A percentile compares a stretch with the other conserved stretches of the same genome.
Conservation (phyloP, 2,888 invertebrate species). For the Shargacucullia verbasci region DNA sequence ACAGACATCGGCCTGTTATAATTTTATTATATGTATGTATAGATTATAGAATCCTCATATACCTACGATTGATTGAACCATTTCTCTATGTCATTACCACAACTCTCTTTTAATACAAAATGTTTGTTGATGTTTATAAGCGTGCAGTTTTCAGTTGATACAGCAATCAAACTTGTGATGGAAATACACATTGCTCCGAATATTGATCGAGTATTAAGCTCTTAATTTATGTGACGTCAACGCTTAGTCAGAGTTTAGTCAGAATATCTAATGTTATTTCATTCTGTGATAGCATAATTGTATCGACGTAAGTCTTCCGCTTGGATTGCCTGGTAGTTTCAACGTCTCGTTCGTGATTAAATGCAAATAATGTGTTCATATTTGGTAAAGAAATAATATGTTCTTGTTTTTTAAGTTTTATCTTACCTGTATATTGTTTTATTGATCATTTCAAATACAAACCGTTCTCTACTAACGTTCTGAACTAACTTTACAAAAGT, state of each 20-base stretch:
- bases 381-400: not conserved
- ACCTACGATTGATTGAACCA: too few relatives aligned
- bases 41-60: too few relatives aligned
- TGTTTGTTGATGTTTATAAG: too few relatives aligned
- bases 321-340: constrained; percentile 12
- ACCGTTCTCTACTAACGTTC: too few relatives aligned
- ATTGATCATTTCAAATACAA: too few relatives aligned
- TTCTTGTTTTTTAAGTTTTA: too few relatives aligned
- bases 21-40: too few relatives aligned
- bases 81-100: too few relatives aligned
- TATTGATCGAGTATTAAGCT: not conserved
- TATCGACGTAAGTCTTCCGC: constrained; percentile 26
- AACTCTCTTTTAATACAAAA: too few relatives aligned
- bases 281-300: constrained; percentile 33
- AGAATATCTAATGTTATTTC: constrained; percentile 28
- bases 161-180: not conserved
- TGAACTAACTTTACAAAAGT: constrained; percentile 19
- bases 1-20: too few relatives aligned
- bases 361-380: not conserved
- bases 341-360: constrained; percentile 23
- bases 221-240: constrained; percentile 4
- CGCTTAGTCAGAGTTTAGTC: constrained; percentile 20
- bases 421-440: too few relatives aligned
- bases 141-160: not conserved
- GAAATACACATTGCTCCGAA: not conserved